A percentile compares a stretch with the other conserved stretches of the same genome.
Conservation (phyloP, 2,797 vertebrate genomes). For the Microctenopoma stevenorrisi region DNA sequence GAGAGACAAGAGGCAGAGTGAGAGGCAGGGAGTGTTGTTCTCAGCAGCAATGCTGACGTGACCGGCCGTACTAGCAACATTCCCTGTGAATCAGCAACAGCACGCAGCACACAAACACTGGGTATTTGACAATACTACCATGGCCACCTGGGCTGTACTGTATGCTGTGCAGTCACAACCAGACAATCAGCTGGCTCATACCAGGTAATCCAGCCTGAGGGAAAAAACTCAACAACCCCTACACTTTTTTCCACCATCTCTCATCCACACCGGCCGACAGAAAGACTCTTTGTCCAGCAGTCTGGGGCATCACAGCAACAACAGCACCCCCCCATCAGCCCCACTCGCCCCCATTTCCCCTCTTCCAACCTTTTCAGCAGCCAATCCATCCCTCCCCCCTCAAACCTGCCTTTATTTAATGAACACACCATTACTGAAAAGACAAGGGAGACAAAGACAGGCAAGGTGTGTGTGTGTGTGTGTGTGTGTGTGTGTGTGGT, state of each 20-base stretch:
- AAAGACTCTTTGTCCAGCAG: slow-evolving; percentile 75
- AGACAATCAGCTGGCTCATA: slow-evolving; percentile 53
- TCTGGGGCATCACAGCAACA: slow-evolving; percentile 63
- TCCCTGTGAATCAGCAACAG: slow-evolving; percentile 17
- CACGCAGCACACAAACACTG: slow-evolving; percentile 42
- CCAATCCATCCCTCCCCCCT: slow-evolving; percentile 46
- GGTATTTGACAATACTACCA: slow-evolving; percentile 67
- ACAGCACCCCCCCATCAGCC: slow-evolving; percentile 30
- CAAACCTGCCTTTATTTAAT: slow-evolving; percentile 78
- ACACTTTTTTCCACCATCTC: slow-evolving; percentile 22
- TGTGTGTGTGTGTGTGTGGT: slow-evolving; percentile 56
- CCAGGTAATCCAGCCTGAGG: slow-evolving; percentile 51
- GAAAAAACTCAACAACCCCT: slow-evolving; percentile 26
- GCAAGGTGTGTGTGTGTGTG: slow-evolving; percentile 52
- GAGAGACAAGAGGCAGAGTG: slow-evolving; percentile 3
- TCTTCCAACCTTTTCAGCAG: slow-evolving; percentile 63
- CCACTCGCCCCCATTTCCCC: slow-evolving; percentile 32
- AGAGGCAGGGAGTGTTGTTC: slow-evolving; percentile 39
- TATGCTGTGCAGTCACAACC: slow-evolving; percentile 5
- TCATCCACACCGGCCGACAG: slow-evolving; percentile 56
- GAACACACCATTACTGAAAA: slow-evolving; percentile 81
- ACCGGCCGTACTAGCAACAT: slow-evolving; percentile 25
- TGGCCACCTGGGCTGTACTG: slow-evolving; percentile 26
- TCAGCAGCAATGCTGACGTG: slow-evolving; percentile 18
- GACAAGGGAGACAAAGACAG: slow-evolving; percentile 70